A percentile compares a stretch with the other conserved stretches of the same genome.
Conservation (phyloP, 2,113 vertebrate genomes). For the Coryphaenoides rupestris region DNA sequence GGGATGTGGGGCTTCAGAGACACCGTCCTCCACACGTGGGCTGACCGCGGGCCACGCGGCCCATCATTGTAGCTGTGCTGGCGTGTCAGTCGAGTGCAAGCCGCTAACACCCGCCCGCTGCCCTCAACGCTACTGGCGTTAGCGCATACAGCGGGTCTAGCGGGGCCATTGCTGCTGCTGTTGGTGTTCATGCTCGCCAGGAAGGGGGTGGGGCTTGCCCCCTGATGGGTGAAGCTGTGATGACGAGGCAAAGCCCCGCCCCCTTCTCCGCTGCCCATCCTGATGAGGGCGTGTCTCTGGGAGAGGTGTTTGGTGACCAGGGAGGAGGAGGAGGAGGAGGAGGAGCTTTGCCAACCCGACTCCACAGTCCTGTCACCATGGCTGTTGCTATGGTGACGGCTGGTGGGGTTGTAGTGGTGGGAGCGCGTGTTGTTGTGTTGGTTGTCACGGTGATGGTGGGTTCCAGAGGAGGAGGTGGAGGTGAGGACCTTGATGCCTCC, state of each 20-base stretch:
- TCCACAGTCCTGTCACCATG: slow-evolving; percentile 26
- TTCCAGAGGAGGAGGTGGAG: slow-evolving; percentile 37
- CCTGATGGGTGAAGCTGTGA: slow-evolving; percentile 67
- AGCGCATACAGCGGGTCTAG: fast-evolving
- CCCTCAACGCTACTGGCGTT: slow-evolving; percentile 6
- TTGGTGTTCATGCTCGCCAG: slow-evolving; percentile 59
- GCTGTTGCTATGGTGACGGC: slow-evolving; percentile 41
- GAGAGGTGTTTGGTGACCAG: slow-evolving; percentile 38
- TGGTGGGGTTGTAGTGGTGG: slow-evolving; percentile 26
- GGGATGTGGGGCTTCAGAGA: slow-evolving; percentile 75
- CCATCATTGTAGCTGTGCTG: slow-evolving; percentile 78
- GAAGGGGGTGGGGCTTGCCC: slow-evolving; percentile 37
- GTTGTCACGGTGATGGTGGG: slow-evolving; percentile 19
- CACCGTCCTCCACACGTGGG: slow-evolving; percentile 58
- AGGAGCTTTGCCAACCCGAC: slow-evolving; percentile 7
- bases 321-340: not conserved
- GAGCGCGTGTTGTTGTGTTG: slow-evolving; percentile 8
- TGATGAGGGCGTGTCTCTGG: slow-evolving; percentile 69
- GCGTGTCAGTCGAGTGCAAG: slow-evolving; percentile 62
- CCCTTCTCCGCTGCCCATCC: slow-evolving; percentile 51
- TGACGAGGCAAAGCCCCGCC: slow-evolving; percentile 56
- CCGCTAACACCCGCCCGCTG: slow-evolving; percentile 15
- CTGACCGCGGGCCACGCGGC: slow-evolving; percentile 43
- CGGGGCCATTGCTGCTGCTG: slow-evolving; percentile 50
- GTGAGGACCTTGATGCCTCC: slow-evolving; percentile 67